Percentiles rank a stretch among this genome's conserved stretches.
Evolutionary conservation across 2,113 vertebrate species (phyloP).

Genomic region (Dromaius novaehollandiae): DNA sequence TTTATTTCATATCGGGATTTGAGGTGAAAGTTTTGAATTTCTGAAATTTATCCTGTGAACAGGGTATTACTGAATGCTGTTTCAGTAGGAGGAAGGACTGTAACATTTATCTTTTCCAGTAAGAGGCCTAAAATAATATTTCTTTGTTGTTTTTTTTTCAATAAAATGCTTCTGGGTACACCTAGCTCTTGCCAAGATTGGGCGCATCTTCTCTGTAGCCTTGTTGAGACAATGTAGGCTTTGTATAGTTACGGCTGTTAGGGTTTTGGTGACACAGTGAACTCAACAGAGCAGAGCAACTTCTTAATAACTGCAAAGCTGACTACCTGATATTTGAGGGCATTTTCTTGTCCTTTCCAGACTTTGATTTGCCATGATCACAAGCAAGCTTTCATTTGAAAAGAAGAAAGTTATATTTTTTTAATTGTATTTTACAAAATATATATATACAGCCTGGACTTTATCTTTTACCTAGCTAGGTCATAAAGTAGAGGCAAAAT

Average conservation of each 20-base stretch:
- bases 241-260: slow-evolving; percentile 76
- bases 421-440: neutral
- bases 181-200: slow-evolving; percentile 76
- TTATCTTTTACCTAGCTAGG: neutral
- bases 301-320: slow-evolving; percentile 55
- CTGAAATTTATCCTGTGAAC: neutral
- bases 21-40: neutral
- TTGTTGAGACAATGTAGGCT: slow-evolving; percentile 84
- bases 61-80: neutral
- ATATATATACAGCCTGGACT: neutral
- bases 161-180: slow-evolving; percentile 70
- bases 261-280: slow-evolving; percentile 75
- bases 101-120: slow-evolving; percentile 32
- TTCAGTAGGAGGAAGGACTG: neutral
- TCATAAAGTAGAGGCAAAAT: neutral
- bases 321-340: slow-evolving; percentile 12
- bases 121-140: slow-evolving; percentile 64
- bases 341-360: neutral
- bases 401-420: neutral
- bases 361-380: slow-evolving; percentile 14
- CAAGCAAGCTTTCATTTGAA: slow-evolving; percentile 11
- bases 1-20: neutral
- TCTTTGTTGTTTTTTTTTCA: slow-evolving; percentile 60
- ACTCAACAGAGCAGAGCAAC: slow-evolving; percentile 57
- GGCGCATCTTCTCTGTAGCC: slow-evolving; percentile 71